These are phyloP conservation scores for Pycnomerus fuliginosus DNA, from an alignment of 2,888 invertebrate species.

Conservation along the genomic window DNA sequence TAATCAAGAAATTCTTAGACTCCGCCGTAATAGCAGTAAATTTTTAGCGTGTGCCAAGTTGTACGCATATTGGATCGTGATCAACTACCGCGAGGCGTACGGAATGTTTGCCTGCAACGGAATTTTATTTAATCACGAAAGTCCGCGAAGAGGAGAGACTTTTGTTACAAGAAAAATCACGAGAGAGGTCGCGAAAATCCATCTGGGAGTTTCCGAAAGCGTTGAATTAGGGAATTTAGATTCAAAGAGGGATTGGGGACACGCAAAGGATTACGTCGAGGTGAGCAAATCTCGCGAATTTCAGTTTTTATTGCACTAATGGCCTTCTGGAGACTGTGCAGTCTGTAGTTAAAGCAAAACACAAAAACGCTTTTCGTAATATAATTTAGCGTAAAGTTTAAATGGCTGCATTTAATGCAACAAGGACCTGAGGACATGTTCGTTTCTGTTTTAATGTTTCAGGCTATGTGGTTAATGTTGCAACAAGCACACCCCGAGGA, in stretches of 20 bases:
- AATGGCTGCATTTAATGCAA: constrained; percentile 23
- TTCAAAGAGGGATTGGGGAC: constrained; percentile 97
- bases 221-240: constrained; percentile 94
- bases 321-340: no score
- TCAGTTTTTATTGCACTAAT: no score
- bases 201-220: constrained; percentile 78
- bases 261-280: constrained; percentile 94
- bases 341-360: not conserved
- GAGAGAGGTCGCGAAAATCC: constrained; percentile 94
- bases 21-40: no score
- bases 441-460: constrained; percentile 20
- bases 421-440: not conserved
- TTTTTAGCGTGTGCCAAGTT: constrained; percentile 87
- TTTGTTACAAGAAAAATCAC: constrained; percentile 99
- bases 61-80: constrained; percentile 94
- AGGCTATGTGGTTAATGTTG: constrained; percentile 99
- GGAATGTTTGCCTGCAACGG: constrained; percentile 95
- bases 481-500: constrained; percentile 91
- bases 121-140: constrained; percentile 95
- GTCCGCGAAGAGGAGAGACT: constrained; percentile 93
- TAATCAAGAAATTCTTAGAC: no score
- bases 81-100: constrained; percentile 95
- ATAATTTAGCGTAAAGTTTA: constrained; percentile 32
- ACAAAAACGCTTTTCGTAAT: constrained; percentile 12
- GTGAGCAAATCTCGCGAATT: constrained; percentile 52